These are phyloP conservation scores for Typhlichthys subterraneus DNA, from an alignment of 2,797 vertebrate species.

Conservation along the genomic window DNA sequence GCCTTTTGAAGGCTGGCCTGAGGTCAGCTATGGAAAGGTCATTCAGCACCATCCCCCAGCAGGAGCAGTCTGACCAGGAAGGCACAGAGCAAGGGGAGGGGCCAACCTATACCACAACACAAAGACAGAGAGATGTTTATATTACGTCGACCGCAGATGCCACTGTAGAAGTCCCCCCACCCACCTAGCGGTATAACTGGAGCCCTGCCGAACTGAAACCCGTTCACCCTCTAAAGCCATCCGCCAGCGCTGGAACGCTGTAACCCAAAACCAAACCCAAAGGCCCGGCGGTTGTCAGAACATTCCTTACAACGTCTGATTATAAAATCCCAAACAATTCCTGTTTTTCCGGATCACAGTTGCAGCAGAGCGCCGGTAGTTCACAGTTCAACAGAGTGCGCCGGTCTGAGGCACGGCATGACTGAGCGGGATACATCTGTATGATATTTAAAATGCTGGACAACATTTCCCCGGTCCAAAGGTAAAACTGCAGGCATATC, in stretches of 20 bases:
- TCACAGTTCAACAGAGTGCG: conserved; percentile 5
- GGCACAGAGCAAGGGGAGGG: background rate
- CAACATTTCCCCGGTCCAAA: conserved; percentile 48
- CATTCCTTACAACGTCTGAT: background rate
- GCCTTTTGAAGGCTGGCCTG: conserved; percentile 48
- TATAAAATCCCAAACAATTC: background rate
- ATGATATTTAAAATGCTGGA: conserved; percentile 54
- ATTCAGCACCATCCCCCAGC: conserved; percentile 12
- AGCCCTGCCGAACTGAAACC: too few relatives aligned
- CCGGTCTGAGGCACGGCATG: conserved; percentile 3
- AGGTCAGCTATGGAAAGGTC: conserved; percentile 59
- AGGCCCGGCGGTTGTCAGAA: background rate
- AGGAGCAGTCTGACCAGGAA: background rate
- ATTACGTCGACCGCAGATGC: background rate
- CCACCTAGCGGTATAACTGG: too few relatives aligned
- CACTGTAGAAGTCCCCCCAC: too few relatives aligned
- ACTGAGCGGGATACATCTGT: conserved; percentile 45
- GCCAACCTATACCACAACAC: conserved; percentile 5
- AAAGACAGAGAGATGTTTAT: background rate
- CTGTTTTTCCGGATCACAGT: background rate
- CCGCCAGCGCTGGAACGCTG: too few relatives aligned
- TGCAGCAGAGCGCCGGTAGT: conserved; percentile 1
- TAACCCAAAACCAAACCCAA: too few relatives aligned
- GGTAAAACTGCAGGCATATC: conserved; percentile 53
- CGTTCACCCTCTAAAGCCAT: too few relatives aligned